Base-by-base conservation (phyloP, 1,140 invertebrate genomes). In the Drosophila mauritiana region DNA sequence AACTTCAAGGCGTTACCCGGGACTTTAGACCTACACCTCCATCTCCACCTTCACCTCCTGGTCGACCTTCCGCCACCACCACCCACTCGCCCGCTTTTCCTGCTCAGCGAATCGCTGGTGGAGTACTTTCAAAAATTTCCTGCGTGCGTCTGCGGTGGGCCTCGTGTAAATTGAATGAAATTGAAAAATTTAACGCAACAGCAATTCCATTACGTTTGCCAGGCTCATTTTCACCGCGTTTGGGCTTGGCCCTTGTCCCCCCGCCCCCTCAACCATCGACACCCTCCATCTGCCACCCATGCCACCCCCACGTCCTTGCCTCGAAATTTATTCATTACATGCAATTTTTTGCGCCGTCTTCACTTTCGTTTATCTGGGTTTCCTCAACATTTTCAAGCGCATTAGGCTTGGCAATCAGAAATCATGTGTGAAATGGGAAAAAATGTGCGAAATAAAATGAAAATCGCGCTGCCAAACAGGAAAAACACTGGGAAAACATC, bases 351-450 rank as follows among this genome's bases (percentile, higher is more conserved):
- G 68, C 61, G 62, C 67, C 77, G 63, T 78, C 80, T 80, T 90
- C 80, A 80, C 84, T 89, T 89, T 89, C 84, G 84, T 89, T 84
- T 89, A 88, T 88, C 83, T 89, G 80, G 69, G 69, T 78, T 82
- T 72, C 64, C 72, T 70, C 73, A 70, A 72, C 68, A 69, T 72
- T 72, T 72, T 72, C 64, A 53, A 63, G 43, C 80, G 80, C 84
- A 89, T 89, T 89, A 89, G 85, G 80, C 85, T 77, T 85, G 84
- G 85, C 84, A 89, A 89, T 89, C 84, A 89, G 84, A 89, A 89
- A 89, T 89, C 84, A 89, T 89, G 84, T 89, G 84, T 89, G 84
- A 89, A 89, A 89, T 89, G 84, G 69, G 74, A 72, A 84, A 89
- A 81, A 78, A 78, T 68, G 53, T 70, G 56, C 63, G 61, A 77